A percentile compares a stretch with the other conserved stretches of the same genome.
Evolutionary conservation across 2,113 vertebrate genomes (phyloP).

Genomic region (Lophotis ruficrista): DNA sequence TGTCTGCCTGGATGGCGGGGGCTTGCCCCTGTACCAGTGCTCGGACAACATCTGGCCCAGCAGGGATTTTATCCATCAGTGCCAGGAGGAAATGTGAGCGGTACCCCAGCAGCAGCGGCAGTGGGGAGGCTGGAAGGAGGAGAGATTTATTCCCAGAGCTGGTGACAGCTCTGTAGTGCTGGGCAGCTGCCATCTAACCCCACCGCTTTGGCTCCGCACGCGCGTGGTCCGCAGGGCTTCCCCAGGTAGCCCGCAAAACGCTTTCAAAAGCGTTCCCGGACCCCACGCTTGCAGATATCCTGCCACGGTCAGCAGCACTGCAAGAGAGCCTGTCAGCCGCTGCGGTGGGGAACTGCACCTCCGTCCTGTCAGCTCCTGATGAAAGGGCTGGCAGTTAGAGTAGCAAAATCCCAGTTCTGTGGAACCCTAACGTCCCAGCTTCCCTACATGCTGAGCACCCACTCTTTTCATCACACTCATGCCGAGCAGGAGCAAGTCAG

Average conservation of each 20-base stretch:
- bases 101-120: not conserved
- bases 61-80: not conserved
- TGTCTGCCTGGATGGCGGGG: not conserved
- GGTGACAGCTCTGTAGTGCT: not conserved
- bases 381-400: accelerated
- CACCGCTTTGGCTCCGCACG: too few relatives aligned
- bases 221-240: too few relatives aligned
- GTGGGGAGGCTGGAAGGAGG: not conserved
- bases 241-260: not conserved
- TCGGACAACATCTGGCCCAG: not conserved
- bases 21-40: not conserved
- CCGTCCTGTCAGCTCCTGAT: not conserved
- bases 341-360: not conserved
- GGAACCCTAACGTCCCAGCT: not conserved
- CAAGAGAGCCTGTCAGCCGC: not conserved
- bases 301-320: not conserved
- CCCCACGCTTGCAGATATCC: not conserved
- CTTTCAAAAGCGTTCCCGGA: not conserved
- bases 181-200: not conserved
- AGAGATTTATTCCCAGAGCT: not conserved
- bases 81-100: not conserved
- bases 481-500: not conserved
- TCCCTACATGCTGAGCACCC: not conserved
- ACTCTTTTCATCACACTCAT: not conserved
- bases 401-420: not conserved